These are phyloP conservation scores for Autographa pulchrina DNA, from an alignment of 2,888 invertebrate genomes.

Conservation along the genomic window DNA sequence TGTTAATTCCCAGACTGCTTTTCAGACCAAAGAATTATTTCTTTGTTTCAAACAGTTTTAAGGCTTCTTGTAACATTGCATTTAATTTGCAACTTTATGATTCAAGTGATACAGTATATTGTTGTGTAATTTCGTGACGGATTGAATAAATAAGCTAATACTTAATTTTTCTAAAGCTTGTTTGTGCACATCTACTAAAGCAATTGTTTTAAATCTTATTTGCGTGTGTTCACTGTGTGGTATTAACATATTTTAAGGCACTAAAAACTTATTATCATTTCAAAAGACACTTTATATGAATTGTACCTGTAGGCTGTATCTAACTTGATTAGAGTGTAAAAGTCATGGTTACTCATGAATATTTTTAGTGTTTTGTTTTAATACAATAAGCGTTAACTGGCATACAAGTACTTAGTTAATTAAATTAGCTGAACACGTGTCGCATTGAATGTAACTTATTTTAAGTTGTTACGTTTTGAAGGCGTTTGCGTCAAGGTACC, in stretches of 20 bases:
- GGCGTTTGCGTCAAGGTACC: neutral
- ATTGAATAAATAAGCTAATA: neutral
- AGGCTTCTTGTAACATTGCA: constrained; percentile 26
- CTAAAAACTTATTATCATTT: neutral
- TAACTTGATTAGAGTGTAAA: neutral
- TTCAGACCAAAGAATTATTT: neutral
- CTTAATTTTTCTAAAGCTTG: neutral
- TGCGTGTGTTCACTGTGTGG: neutral
- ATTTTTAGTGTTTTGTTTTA: neutral
- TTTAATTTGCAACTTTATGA: neutral
- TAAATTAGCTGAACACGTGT: neutral
- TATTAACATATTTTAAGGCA: neutral
- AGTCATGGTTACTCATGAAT: neutral
- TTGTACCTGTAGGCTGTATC: too few species aligned
- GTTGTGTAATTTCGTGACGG: constrained; percentile 5
- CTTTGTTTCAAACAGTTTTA: constrained; percentile 14
- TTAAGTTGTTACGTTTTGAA: neutral
- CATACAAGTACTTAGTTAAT: neutral
- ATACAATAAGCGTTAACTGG: neutral
- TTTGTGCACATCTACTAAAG: neutral
- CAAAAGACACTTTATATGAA: neutral
- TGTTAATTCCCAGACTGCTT: neutral
- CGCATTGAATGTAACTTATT: neutral
- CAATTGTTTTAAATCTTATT: constrained; percentile 1
- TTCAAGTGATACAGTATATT: constrained; percentile 7